Conservation (phyloP, 1,140 invertebrate species). For the Ostrea denselamellosa region DNA sequence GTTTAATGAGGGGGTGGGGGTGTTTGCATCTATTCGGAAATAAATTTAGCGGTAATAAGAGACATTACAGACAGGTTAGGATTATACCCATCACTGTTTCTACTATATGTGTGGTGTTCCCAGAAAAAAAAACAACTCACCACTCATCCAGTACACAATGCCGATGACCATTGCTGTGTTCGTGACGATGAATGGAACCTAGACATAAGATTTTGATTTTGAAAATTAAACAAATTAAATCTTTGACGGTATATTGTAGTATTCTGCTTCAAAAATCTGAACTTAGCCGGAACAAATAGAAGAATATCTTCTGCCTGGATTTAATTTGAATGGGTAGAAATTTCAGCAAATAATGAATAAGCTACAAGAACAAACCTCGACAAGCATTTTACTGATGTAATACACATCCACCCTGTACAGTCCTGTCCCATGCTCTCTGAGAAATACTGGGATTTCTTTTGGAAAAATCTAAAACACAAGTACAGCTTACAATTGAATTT, state of each 20-base stretch:
- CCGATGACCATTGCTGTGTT: slow-evolving; percentile 91
- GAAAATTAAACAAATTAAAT: background rate
- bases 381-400: slow-evolving; percentile 93
- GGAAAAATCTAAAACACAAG: slow-evolving; percentile 89
- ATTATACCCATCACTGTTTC: too few species aligned
- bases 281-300: background rate
- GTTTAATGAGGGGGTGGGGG: too few species aligned
- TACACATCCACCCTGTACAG: slow-evolving; percentile 96
- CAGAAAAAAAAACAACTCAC: slow-evolving; percentile 78
- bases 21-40: too few species aligned
- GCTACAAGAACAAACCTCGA: slow-evolving; percentile 85
- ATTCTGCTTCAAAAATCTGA: background rate
- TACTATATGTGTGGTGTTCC: too few species aligned
- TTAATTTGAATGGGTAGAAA: too few species aligned
- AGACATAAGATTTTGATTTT: slow-evolving; percentile 70
- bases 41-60: too few species aligned
- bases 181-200: slow-evolving; percentile 89
- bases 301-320: too few species aligned
- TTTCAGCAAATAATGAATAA: background rate
- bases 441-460: slow-evolving; percentile 92
- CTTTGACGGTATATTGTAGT: background rate
- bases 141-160: slow-evolving; percentile 91
- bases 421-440: slow-evolving; percentile 93
- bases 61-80: too few species aligned
- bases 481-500: slow-evolving; percentile 46